These are phyloP conservation scores for Dasyprocta punctata DNA, from an alignment of 2,113 vertebrate species.

Conservation along the genomic window DNA sequence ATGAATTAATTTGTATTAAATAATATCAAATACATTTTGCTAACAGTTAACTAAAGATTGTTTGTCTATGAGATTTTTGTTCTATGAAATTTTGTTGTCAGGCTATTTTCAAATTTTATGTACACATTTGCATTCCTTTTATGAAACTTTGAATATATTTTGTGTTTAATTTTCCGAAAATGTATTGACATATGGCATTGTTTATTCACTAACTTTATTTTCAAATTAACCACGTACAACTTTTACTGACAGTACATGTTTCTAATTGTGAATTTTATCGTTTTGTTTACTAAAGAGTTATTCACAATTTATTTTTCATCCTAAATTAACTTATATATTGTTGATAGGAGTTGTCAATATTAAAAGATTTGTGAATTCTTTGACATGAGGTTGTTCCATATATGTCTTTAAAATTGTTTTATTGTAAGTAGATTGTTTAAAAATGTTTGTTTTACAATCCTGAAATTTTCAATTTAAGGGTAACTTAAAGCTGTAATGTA, in stretches of 20 bases:
- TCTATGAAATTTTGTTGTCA: background rate
- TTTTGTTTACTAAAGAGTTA: background rate
- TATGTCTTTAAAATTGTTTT: background rate
- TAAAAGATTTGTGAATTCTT: background rate
- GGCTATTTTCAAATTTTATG: background rate
- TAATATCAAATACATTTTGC: background rate
- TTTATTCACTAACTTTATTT: background rate
- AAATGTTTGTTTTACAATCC: background rate
- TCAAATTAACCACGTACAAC: background rate
- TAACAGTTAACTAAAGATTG: background rate
- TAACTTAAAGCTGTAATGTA: background rate
- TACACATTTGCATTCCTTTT: background rate
- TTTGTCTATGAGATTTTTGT: background rate
- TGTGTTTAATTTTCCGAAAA: background rate
- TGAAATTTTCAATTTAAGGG: background rate
- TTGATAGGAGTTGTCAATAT: background rate
- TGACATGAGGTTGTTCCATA: background rate
- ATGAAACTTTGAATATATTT: background rate
- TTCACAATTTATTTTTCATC: background rate
- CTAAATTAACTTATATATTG: background rate
- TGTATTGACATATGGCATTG: background rate
- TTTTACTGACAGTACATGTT: background rate
- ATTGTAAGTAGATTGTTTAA: background rate
- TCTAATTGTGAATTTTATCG: background rate
- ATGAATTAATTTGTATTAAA: background rate